Evolutionary conservation across 2,113 vertebrate genomes (phyloP).

Genomic region (Larimichthys polyactis): DNA sequence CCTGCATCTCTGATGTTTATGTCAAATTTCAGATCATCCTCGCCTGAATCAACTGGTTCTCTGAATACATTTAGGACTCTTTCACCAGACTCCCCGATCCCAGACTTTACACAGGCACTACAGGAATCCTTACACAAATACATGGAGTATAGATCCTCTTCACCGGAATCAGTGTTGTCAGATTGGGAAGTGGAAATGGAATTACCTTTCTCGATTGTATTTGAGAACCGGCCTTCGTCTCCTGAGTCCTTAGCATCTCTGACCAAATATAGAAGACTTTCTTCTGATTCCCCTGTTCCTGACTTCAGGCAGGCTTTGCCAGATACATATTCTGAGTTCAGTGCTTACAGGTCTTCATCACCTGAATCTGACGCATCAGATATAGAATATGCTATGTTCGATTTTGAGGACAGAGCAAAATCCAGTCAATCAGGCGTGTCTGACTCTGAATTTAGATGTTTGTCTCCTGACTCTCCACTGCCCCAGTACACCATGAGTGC

Average conservation of each 20-base stretch:
- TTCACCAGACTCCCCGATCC: slow-evolving; percentile 59
- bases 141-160: slow-evolving; percentile 33
- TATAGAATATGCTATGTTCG: slow-evolving; percentile 27
- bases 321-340: neutral
- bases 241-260: slow-evolving; percentile 38
- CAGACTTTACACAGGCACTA: slow-evolving; percentile 29
- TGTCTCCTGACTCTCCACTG: slow-evolving; percentile 67
- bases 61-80: slow-evolving; percentile 37
- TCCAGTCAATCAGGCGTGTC: slow-evolving; percentile 22
- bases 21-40: slow-evolving; percentile 47
- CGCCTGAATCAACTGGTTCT: slow-evolving; percentile 60
- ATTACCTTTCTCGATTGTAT: neutral
- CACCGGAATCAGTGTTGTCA: slow-evolving; percentile 42
- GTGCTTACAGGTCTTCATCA: neutral
- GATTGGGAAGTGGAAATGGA: slow-evolving; percentile 35
- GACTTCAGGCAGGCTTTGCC: slow-evolving; percentile 37
- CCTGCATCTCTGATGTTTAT: slow-evolving; percentile 38
- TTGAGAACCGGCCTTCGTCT: slow-evolving; percentile 47
- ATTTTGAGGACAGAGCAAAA: slow-evolving; percentile 36
- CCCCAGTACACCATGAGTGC: slow-evolving; percentile 30
- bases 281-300: slow-evolving; percentile 56
- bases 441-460: slow-evolving; percentile 24
- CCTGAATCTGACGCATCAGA: slow-evolving; percentile 42
- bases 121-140: neutral
- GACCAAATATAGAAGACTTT: slow-evolving; percentile 24